Conservation (phyloP, 2,113 vertebrate species). For the Vanacampus margaritifer region DNA sequence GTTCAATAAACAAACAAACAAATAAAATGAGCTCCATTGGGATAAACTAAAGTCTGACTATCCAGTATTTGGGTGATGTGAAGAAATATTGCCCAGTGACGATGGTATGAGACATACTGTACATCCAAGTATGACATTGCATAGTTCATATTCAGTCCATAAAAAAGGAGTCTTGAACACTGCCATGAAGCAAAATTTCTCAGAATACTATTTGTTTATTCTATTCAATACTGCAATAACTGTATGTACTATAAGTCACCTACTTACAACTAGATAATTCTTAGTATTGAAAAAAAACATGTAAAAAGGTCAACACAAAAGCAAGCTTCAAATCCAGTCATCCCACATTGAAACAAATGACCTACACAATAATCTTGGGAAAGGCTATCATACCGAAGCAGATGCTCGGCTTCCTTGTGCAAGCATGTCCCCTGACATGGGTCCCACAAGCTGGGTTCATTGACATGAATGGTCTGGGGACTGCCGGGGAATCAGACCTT, state of each 20-base stretch:
- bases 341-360: conserved; percentile 46
- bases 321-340: conserved; percentile 42
- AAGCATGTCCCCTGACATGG: conserved; percentile 44
- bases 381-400: conserved; percentile 56
- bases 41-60: no score
- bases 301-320: conserved; percentile 35
- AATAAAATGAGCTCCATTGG: no score
- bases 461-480: conserved; percentile 45
- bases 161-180: no score
- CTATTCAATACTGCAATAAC: no score
- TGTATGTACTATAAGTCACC: not conserved
- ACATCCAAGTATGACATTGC: no score
- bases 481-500: conserved; percentile 33
- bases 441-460: conserved; percentile 50
- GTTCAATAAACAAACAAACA: no score
- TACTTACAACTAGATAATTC: not conserved
- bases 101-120: no score
- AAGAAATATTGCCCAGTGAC: no score
- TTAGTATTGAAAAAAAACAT: not conserved
- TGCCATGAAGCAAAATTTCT: no score
- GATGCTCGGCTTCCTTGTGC: conserved; percentile 42
- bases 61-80: no score
- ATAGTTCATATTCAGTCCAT: no score
- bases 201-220: no score
- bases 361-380: conserved; percentile 40